Conservation (phyloP, 2,113 vertebrate genomes). For the Lycaon pictus region DNA sequence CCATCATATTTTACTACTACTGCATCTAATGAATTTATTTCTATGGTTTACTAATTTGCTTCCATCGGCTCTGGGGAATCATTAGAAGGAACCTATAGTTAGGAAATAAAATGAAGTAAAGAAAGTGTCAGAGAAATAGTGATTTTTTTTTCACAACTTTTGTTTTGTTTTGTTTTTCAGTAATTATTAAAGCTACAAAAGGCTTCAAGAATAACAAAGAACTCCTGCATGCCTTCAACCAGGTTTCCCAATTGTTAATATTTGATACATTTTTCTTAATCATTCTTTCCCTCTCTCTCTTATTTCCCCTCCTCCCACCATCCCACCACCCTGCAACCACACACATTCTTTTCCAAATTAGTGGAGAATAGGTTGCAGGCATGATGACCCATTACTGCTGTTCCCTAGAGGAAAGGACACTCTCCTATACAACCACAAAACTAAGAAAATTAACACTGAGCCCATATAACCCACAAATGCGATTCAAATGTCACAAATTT, state of each 20-base stretch:
- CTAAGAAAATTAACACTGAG: conserved; percentile 19
- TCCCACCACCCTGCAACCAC: not conserved
- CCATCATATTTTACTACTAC: not conserved
- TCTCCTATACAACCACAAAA: not conserved
- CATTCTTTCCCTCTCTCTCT: not conserved
- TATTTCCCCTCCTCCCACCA: not conserved
- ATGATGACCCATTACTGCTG: not conserved
- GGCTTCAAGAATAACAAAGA: conserved; percentile 33
- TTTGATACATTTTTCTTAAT: not conserved
- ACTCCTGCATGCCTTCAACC: not conserved
- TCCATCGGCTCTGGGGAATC: not conserved
- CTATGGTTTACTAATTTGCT: not conserved
- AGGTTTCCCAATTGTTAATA: not conserved
- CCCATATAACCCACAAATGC: not conserved
- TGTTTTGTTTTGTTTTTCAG: not conserved
- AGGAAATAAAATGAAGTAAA: conserved; percentile 14
- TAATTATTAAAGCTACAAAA: not conserved
- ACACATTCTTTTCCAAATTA: not conserved
- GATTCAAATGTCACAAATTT: conserved; percentile 40
- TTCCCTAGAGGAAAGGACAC: not conserved
- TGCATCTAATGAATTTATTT: not conserved
- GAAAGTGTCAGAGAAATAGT: not conserved
- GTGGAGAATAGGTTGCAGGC: not conserved
- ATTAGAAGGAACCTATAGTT: not conserved
- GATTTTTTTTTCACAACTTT: not conserved